Percentiles rank a stretch among this genome's conserved stretches.
phyloP scores from a whole-genome alignment of 2,113 vertebrate species.

The Leptosomus discolor region DNA sequence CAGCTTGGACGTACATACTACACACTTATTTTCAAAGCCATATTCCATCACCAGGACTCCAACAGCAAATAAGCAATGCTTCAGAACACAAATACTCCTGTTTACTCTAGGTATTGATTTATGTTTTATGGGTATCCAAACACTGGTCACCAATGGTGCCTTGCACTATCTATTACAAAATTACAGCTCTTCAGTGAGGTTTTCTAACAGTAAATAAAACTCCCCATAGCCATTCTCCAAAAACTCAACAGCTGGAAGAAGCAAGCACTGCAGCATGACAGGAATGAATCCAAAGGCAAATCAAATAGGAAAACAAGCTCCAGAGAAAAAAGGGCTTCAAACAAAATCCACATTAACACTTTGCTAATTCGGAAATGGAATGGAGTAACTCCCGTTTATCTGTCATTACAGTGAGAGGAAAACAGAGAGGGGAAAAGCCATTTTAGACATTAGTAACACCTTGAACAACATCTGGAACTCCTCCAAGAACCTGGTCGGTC shows the following conservation, averaged over 20 bases:
- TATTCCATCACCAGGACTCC: not conserved
- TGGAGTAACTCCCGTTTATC: not conserved
- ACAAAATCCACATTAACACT: not conserved
- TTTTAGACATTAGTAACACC: not conserved
- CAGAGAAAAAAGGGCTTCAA: not conserved
- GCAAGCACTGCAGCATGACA: not conserved
- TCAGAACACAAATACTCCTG: not conserved
- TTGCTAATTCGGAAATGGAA: not conserved
- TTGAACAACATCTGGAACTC: not conserved
- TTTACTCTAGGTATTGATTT: not conserved
- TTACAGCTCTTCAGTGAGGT: not conserved
- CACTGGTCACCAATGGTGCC: not conserved
- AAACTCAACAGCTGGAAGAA: not conserved
- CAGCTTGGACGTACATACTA: not conserved
- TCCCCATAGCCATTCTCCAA: not conserved
- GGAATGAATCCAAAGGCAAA: not conserved
- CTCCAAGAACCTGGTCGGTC: not conserved
- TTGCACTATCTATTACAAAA: not conserved
- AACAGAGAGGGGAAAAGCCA: not conserved
- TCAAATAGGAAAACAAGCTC: not conserved
- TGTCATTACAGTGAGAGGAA: not conserved
- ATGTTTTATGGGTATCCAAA: not conserved
- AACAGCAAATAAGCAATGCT: not conserved
- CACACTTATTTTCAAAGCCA: not conserved
- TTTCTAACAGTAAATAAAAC: not conserved